A percentile compares a stretch with the other conserved stretches of the same genome.
Evolutionary conservation across 2,113 vertebrate genomes (phyloP).

Genomic region (Dicrurus megarhynchus): DNA sequence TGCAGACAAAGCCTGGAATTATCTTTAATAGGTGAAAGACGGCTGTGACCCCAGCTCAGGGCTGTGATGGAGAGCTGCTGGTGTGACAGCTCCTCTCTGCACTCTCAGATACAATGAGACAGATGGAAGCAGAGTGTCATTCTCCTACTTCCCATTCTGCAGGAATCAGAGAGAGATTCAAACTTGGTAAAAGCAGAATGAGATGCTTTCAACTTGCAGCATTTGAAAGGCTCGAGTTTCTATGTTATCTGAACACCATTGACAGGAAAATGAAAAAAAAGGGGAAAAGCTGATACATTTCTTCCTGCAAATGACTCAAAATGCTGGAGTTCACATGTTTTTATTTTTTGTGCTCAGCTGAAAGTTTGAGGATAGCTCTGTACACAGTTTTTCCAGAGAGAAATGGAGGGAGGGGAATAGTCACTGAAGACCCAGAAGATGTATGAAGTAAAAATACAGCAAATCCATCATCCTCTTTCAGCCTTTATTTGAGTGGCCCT

Average conservation of each 20-base stretch:
- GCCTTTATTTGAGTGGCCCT: no score
- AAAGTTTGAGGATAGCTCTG: background rate
- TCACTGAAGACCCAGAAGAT: background rate
- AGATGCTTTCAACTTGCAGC: background rate
- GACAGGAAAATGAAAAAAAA: background rate
- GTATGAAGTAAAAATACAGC: background rate
- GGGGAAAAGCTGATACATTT: background rate
- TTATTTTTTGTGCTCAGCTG: background rate
- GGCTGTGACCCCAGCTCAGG: slow-evolving; percentile 20
- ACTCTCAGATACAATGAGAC: slow-evolving; percentile 21
- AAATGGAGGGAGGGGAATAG: background rate
- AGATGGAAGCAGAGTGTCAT: slow-evolving; percentile 3
- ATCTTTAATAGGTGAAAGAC: slow-evolving; percentile 62
- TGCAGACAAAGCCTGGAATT: slow-evolving; percentile 51
- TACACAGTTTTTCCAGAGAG: background rate
- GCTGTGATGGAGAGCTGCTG: slow-evolving; percentile 19
- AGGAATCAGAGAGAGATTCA: background rate
- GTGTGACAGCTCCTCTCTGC: slow-evolving; percentile 51
- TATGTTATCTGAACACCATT: slow-evolving; percentile 3
- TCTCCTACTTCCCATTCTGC: background rate
- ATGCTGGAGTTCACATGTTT: background rate
- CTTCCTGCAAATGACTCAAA: background rate
- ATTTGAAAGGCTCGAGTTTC: slow-evolving; percentile 11
- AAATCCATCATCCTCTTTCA: background rate
- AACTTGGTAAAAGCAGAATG: slow-evolving; percentile 15